phyloP scores from a whole-genome alignment of 2,888 invertebrate species.

The Escarpia spicata region DNA sequence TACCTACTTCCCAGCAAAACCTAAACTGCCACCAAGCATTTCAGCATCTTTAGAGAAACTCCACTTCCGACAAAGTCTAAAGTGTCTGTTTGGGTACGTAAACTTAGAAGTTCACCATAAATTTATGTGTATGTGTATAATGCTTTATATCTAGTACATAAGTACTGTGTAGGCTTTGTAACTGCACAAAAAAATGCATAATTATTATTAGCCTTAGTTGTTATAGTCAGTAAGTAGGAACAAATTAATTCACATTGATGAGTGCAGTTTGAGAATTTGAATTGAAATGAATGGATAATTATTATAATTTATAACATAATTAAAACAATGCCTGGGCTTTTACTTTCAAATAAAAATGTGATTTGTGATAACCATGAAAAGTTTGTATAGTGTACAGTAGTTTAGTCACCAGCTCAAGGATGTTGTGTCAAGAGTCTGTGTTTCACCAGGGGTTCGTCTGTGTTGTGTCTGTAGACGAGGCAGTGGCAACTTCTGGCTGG shows the following conservation, averaged over 20 bases:
- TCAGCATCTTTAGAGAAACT: constrained; percentile 41
- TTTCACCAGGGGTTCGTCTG: neutral
- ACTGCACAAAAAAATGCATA: neutral
- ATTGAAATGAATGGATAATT: neutral
- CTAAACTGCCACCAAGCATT: constrained; percentile 41
- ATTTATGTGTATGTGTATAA: too few relatives aligned
- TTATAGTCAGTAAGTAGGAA: too few relatives aligned
- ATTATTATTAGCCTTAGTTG: too few relatives aligned
- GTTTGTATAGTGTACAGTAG: neutral
- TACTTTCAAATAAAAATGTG: neutral
- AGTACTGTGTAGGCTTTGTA: neutral
- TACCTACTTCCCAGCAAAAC: constrained; percentile 43
- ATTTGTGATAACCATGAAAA: neutral
- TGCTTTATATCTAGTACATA: neutral
- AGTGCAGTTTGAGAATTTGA: too few relatives aligned
- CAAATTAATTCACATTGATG: too few relatives aligned
- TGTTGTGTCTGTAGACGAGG: constrained; percentile 33
- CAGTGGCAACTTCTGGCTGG: constrained; percentile 50
- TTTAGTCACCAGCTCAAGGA: neutral
- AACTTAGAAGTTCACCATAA: neutral
- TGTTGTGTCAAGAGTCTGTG: neutral
- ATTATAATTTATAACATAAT: neutral
- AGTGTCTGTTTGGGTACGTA: constrained; percentile 38
- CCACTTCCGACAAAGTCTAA: constrained; percentile 38
- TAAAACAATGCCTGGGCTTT: neutral